These are phyloP conservation scores for Drosophila longiperda DNA, from an alignment of 2,888 invertebrate species.

Conservation along the genomic window DNA sequence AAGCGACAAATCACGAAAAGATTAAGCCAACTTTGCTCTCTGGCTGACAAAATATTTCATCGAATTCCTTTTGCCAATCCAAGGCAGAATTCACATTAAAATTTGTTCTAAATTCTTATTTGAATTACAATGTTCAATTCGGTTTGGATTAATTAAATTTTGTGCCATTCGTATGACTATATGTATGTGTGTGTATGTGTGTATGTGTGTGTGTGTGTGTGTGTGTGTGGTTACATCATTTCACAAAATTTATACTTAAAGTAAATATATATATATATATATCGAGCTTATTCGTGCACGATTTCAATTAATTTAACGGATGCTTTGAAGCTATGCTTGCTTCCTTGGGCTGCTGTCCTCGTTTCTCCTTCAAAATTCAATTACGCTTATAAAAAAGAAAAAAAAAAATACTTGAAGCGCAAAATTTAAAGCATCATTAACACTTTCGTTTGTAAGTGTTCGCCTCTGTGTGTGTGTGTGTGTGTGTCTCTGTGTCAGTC, in stretches of 20 bases:
- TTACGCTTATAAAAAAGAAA: constrained; percentile 58
- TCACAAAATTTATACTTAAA: neutral
- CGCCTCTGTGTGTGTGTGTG: constrained; percentile 11
- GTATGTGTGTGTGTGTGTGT: neutral
- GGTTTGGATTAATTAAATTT: neutral
- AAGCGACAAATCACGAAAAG: constrained; percentile 5
- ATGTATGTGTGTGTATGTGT: neutral
- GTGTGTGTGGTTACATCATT: neutral
- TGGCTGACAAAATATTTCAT: neutral
- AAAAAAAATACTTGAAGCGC: constrained; percentile 19
- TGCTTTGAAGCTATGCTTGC: constrained; percentile 4
- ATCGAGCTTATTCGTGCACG: constrained; percentile 49
- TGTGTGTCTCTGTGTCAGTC: constrained; percentile 16
- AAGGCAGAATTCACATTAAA: neutral
- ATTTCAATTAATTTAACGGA: constrained; percentile 52
- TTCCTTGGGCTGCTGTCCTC: neutral
- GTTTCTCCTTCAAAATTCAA: constrained; percentile 47
- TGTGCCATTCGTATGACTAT: neutral
- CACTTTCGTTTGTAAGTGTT: constrained; percentile 48
- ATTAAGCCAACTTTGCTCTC: constrained; percentile 1
- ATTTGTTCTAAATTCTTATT: neutral
- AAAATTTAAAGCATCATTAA: constrained; percentile 66
- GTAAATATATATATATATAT: constrained; percentile 6
- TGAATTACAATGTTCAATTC: neutral
- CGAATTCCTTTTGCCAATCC: neutral